Percentiles rank a stretch among this genome's conserved stretches.
Evolutionary conservation across 1,140 invertebrate genomes (phyloP).

Genomic region (Penaeus japonicus): DNA sequence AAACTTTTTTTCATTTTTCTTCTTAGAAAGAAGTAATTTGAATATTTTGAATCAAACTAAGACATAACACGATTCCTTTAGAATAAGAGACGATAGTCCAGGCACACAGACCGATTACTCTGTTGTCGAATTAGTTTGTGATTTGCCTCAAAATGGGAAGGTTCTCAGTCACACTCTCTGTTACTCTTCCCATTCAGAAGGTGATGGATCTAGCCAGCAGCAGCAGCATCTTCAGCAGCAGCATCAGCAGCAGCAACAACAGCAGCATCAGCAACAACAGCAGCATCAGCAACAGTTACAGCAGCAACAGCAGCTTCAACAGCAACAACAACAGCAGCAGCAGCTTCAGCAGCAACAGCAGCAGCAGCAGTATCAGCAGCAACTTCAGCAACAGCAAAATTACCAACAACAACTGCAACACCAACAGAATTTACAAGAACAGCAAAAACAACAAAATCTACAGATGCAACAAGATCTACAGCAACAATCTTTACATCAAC

Average conservation of each 20-base stretch:
- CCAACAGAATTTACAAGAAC: constrained; percentile 16
- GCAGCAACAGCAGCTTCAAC: neutral
- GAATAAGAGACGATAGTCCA: too few relatives aligned
- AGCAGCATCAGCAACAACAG: neutral
- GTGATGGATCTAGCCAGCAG: constrained; percentile 48
- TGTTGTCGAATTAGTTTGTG: too few relatives aligned
- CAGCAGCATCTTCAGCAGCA: constrained; percentile 28
- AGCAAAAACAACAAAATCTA: constrained; percentile 19
- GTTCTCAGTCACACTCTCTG: neutral
- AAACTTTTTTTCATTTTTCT: too few relatives aligned
- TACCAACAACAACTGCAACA: neutral
- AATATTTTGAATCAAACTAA: too few relatives aligned
- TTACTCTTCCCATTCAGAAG: constrained; percentile 25
- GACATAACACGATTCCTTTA: too few relatives aligned
- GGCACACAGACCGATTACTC: too few relatives aligned
- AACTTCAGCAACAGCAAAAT: constrained; percentile 20
- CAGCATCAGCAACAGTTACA: neutral
- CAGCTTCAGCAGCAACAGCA: neutral
- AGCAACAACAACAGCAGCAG: constrained; percentile 14
- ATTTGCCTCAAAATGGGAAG: neutral
- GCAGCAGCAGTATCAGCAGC: constrained; percentile 10
- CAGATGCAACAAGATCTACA: constrained; percentile 29
- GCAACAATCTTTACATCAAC: constrained; percentile 43
- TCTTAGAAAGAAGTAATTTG: too few relatives aligned
- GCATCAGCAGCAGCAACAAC: constrained; percentile 10